A percentile compares a stretch with the other conserved stretches of the same genome.
Evolutionary conservation across 2,888 invertebrate genomes (phyloP).

Genomic region (Hirudinaria manillensis): DNA sequence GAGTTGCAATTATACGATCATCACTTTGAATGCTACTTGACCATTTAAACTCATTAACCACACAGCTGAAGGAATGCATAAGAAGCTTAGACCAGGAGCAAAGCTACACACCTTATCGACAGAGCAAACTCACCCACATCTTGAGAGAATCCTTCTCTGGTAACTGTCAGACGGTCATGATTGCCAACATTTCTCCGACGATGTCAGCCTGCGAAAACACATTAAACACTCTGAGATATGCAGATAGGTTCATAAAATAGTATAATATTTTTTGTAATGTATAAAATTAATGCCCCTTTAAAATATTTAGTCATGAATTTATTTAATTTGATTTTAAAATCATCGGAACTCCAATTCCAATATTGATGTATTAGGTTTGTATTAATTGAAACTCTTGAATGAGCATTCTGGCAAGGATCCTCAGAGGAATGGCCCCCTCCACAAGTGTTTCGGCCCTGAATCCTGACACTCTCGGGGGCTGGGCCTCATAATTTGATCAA

Average conservation of each 20-base stretch:
- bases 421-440: too few relatives aligned
- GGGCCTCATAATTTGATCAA: too few relatives aligned
- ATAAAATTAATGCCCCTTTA: too few relatives aligned
- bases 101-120: constrained; percentile 52
- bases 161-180: constrained; percentile 52
- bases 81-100: constrained; percentile 52
- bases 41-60: constrained; percentile 23
- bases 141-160: constrained; percentile 52
- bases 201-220: constrained; percentile 50
- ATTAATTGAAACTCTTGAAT: too few relatives aligned
- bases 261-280: background rate
- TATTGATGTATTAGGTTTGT: too few relatives aligned
- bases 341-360: background rate
- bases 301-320: background rate
- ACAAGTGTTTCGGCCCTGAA: too few relatives aligned
- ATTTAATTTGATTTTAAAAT: background rate
- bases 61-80: constrained; percentile 53
- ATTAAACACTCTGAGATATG: constrained; percentile 53
- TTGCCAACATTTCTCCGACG: constrained; percentile 51
- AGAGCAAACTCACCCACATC: constrained; percentile 54
- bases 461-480: too few relatives aligned
- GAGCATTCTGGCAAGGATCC: too few relatives aligned
- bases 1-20: background rate
- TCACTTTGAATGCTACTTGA: background rate
- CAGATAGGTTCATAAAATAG: constrained; percentile 51